These are phyloP conservation scores for Scleropages formosus DNA, from an alignment of 2,797 vertebrate genomes.

Conservation along the genomic window DNA sequence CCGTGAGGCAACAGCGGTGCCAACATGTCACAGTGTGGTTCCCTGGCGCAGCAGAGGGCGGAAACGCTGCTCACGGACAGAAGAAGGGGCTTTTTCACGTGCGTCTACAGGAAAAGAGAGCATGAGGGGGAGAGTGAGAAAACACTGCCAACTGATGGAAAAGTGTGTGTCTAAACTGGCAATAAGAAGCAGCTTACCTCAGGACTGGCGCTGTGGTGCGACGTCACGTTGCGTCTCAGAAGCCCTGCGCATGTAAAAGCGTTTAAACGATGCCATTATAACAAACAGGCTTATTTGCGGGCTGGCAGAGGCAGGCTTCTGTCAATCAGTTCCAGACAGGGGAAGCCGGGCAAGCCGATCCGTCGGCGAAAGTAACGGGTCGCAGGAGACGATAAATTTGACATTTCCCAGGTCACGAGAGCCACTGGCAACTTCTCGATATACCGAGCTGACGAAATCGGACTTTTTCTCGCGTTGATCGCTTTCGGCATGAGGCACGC, in stretches of 20 bases:
- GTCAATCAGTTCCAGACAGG: no score
- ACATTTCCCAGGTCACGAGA: not conserved
- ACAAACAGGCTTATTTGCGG: not conserved
- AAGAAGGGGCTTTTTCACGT: constrained; percentile 13
- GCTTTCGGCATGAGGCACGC: not conserved
- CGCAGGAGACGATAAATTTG: constrained; percentile 9
- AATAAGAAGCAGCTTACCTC: not conserved
- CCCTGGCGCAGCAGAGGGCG: not conserved
- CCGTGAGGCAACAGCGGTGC: no score
- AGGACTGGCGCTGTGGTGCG: not conserved
- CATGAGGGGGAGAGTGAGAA: not conserved
- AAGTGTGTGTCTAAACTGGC: not conserved
- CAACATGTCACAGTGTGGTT: not conserved
- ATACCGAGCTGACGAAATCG: constrained; percentile 3
- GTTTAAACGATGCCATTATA: not conserved
- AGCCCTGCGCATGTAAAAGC: not conserved
- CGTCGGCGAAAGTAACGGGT: constrained; percentile 1
- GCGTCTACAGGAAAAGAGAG: not conserved
- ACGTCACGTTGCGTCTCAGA: not conserved
- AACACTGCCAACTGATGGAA: not conserved
- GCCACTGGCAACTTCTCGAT: not conserved
- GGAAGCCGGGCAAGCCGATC: not conserved
- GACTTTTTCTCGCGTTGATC: constrained; percentile 23
- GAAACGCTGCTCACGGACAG: not conserved
- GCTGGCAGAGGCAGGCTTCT: not conserved